Conservation (phyloP, 2,113 vertebrate genomes). For the Micromys minutus region DNA sequence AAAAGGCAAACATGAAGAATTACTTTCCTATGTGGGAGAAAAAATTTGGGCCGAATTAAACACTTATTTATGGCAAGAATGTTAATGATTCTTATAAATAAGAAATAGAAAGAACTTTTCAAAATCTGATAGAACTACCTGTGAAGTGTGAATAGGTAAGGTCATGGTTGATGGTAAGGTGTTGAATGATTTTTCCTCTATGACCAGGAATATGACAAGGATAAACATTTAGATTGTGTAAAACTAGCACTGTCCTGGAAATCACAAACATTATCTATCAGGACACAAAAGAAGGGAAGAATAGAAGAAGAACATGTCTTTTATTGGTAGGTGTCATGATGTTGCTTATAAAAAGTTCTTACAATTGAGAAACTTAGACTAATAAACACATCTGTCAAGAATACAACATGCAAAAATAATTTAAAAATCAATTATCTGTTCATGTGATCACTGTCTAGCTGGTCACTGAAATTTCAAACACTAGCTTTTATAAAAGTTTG, state of each 20-base stretch:
- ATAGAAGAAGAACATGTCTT: neutral
- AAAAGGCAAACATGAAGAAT: neutral
- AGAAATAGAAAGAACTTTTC: neutral
- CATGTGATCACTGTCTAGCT: neutral
- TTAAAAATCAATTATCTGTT: conserved; percentile 29
- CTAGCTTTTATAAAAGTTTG: neutral
- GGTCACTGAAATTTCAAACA: conserved; percentile 2
- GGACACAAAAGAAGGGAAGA: neutral
- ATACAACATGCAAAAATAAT: neutral
- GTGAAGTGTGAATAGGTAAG: neutral
- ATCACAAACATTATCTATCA: neutral
- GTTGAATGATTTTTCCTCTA: neutral
- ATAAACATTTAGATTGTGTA: neutral
- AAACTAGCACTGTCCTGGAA: neutral
- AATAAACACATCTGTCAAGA: neutral
- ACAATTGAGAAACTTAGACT: neutral
- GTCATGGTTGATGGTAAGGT: neutral
- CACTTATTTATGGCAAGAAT: neutral
- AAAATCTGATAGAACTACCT: neutral
- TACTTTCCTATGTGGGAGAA: neutral
- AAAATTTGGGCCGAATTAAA: neutral
- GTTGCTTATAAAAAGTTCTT: neutral
- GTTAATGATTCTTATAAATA: neutral
- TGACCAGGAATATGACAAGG: neutral
- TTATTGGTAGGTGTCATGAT: neutral